A percentile compares a stretch with the other conserved stretches of the same genome.
phyloP scores from a whole-genome alignment of 2,888 invertebrate genomes.

The Trypoxylon attenuatum region DNA sequence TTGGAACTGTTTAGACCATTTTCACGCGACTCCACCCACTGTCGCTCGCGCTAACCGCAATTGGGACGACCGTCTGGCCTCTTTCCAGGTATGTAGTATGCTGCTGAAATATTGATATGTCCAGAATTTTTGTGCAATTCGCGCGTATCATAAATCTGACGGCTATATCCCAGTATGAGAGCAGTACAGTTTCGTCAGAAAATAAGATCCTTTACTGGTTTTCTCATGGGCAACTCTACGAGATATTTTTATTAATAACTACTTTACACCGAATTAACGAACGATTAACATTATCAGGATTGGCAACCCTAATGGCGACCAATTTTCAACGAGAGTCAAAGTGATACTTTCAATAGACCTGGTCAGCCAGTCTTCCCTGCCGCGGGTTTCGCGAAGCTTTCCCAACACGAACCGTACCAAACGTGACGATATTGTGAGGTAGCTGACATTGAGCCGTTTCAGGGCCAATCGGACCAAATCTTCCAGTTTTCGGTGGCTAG shows the following conservation, averaged over 20 bases:
- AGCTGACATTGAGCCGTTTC: conserved; percentile 73
- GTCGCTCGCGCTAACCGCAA: conserved; percentile 12
- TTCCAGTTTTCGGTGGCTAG: conserved; percentile 54
- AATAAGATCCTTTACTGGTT: not conserved
- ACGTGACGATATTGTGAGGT: conserved; percentile 69
- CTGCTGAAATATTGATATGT: not conserved
- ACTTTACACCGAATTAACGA: no score
- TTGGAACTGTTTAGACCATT: conserved; percentile 73
- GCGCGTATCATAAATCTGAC: not conserved
- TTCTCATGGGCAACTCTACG: not conserved
- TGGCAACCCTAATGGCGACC: no score
- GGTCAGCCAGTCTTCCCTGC: conserved; percentile 24
- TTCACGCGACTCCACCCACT: conserved; percentile 38
- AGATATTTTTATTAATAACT: not conserved
- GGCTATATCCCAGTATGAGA: not conserved
- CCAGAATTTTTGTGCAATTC: not conserved
- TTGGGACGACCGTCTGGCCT: conserved; percentile 10
- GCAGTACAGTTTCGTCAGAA: not conserved
- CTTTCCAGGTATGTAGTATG: no score
- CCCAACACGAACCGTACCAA: conserved; percentile 47
- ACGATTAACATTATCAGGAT: no score
- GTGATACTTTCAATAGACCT: conserved; percentile 2
- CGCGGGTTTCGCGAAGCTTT: conserved; percentile 33
- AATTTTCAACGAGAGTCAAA: no score
- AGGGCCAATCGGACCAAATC: conserved; percentile 71